These are phyloP conservation scores for Falco cherrug DNA, from an alignment of 2,797 vertebrate species.

Conservation along the genomic window DNA sequence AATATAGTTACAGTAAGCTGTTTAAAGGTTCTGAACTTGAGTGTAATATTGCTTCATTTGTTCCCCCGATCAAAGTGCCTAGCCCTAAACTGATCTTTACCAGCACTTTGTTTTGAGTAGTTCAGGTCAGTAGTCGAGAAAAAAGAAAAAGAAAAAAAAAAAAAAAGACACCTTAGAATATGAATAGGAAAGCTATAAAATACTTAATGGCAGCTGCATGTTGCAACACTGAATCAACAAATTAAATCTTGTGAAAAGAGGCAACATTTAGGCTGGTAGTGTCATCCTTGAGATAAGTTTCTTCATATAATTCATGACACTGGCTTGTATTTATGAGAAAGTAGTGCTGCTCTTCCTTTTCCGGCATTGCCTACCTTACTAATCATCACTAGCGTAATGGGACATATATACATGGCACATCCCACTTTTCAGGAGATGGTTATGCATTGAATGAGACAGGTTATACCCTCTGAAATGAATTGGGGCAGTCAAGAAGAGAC, in stretches of 20 bases:
- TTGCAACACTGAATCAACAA: background rate
- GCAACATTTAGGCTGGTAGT: background rate
- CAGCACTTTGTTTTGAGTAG: constrained; percentile 1
- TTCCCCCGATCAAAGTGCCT: background rate
- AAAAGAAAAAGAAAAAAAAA: background rate
- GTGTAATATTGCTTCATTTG: background rate
- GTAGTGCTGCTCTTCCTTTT: background rate
- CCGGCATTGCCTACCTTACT: background rate
- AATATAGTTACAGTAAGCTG: background rate
- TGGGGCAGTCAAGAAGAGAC: background rate
- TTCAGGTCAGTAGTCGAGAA: background rate
- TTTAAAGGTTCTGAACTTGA: constrained; percentile 20
- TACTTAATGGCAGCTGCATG: background rate
- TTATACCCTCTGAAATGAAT: background rate
- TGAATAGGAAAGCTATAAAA: constrained; percentile 14
- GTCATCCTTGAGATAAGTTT: background rate
- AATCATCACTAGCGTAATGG: rapidly evolving
- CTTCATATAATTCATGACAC: background rate
- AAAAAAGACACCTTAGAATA: background rate
- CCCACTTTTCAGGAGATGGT: background rate
- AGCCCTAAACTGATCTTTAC: background rate
- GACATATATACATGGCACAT: rapidly evolving
- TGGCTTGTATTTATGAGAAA: background rate
- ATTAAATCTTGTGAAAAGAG: background rate
- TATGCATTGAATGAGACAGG: background rate